Percentiles rank a stretch among this genome's conserved stretches.
Evolutionary conservation across 2,797 vertebrate genomes (phyloP).

Genomic region (Fratercula arctica): DNA sequence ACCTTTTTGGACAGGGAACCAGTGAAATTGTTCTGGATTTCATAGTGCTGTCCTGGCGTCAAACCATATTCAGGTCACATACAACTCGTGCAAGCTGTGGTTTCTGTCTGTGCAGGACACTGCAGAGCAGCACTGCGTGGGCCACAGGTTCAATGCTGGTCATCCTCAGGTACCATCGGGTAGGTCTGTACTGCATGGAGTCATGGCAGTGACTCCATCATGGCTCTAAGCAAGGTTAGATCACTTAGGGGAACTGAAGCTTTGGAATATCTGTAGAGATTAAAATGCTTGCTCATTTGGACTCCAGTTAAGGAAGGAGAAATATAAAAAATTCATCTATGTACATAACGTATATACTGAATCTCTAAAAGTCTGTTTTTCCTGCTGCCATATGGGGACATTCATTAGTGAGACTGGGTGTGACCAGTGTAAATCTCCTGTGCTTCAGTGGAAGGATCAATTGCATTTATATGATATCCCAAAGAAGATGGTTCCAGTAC

Average conservation of each 20-base stretch:
- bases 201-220: background rate
- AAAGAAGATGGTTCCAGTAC: background rate
- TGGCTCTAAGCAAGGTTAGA: background rate
- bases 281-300: background rate
- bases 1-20: background rate
- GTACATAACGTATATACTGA: background rate
- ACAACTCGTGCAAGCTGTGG: background rate
- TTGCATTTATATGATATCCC: background rate
- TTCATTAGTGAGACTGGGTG: background rate
- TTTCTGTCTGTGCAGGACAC: background rate
- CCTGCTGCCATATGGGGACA: background rate
- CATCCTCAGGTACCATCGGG: background rate
- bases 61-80: background rate
- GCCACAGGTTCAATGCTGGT: background rate
- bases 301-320: background rate
- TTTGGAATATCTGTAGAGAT: background rate
- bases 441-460: background rate
- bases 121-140: background rate
- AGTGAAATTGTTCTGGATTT: background rate
- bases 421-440: background rate
- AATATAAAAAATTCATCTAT: background rate
- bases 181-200: background rate
- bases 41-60: background rate
- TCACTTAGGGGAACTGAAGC: background rate
- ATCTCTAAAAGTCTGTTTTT: background rate